These are phyloP conservation scores for Rhabdomys dilectus DNA, from an alignment of 2,113 vertebrate species.

Conservation along the genomic window DNA sequence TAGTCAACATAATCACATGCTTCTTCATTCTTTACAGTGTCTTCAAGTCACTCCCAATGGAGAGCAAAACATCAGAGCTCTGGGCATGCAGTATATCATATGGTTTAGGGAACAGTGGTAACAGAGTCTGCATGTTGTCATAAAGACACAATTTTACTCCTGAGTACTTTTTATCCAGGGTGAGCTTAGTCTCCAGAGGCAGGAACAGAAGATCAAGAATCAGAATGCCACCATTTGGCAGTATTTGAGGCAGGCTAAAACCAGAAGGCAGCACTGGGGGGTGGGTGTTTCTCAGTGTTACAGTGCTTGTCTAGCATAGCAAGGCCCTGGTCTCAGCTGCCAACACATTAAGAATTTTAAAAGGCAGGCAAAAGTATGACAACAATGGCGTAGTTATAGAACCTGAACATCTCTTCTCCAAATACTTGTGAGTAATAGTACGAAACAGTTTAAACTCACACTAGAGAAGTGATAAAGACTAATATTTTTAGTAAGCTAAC, in stretches of 20 bases:
- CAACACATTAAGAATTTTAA: neutral
- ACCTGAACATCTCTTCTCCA: neutral
- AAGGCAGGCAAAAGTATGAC: neutral
- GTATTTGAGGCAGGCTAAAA: neutral
- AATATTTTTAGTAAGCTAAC: too few relatives aligned
- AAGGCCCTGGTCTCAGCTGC: neutral
- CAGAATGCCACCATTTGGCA: neutral
- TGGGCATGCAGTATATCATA: neutral
- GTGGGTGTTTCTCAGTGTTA: neutral
- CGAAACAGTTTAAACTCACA: too few relatives aligned
- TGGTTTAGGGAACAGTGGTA: neutral
- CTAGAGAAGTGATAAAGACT: too few relatives aligned
- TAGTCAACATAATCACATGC: neutral
- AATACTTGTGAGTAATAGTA: too few relatives aligned
- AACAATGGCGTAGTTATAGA: neutral
- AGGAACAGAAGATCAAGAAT: neutral
- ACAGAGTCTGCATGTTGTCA: neutral
- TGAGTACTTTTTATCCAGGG: neutral
- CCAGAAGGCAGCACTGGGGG: neutral
- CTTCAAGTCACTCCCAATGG: neutral
- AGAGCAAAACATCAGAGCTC: neutral
- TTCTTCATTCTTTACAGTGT: neutral
- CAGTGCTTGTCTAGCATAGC: neutral
- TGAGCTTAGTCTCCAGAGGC: neutral
- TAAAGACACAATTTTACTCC: neutral